phyloP scores from a whole-genome alignment of 1,140 invertebrate genomes.

The Psilanteris sp. region DNA sequence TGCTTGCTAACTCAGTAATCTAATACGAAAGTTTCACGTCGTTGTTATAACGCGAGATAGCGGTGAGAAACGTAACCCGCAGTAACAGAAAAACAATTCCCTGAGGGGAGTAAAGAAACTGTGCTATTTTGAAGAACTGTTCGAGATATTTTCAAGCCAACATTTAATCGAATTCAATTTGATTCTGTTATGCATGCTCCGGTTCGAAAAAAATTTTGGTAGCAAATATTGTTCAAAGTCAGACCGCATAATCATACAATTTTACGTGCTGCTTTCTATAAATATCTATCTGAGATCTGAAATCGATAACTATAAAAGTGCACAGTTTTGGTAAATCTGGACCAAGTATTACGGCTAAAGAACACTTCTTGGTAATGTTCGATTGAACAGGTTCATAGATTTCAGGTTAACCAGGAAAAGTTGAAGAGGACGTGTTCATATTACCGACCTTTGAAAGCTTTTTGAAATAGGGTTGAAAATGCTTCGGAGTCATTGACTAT shows the following conservation, averaged over 20 bases:
- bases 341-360: slow-evolving; percentile 1
- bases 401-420: slow-evolving; percentile 40
- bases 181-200: background rate
- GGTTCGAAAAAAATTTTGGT: background rate
- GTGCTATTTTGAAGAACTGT: too few relatives aligned
- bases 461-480: slow-evolving; percentile 61
- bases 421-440: slow-evolving; percentile 51
- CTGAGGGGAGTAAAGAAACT: too few relatives aligned
- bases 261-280: slow-evolving; percentile 1
- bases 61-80: slow-evolving; percentile 1
- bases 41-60: slow-evolving; percentile 22
- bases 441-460: slow-evolving; percentile 53
- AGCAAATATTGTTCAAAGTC: slow-evolving; percentile 1
- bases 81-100: too few relatives aligned
- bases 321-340: slow-evolving; percentile 22
- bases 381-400: slow-evolving; percentile 51
- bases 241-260: slow-evolving; percentile 2
- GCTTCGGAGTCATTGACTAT: slow-evolving; percentile 52
- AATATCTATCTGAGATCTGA: slow-evolving; percentile 5
- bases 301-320: slow-evolving; percentile 23
- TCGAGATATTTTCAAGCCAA: background rate
- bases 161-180: slow-evolving; percentile 1
- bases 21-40: slow-evolving; percentile 54
- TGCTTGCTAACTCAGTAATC: slow-evolving; percentile 49
- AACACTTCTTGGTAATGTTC: slow-evolving; percentile 22